Percentiles rank a stretch among this genome's conserved stretches.
Conservation (phyloP, 2,797 vertebrate species). For the Rhinichthys osculus region DNA sequence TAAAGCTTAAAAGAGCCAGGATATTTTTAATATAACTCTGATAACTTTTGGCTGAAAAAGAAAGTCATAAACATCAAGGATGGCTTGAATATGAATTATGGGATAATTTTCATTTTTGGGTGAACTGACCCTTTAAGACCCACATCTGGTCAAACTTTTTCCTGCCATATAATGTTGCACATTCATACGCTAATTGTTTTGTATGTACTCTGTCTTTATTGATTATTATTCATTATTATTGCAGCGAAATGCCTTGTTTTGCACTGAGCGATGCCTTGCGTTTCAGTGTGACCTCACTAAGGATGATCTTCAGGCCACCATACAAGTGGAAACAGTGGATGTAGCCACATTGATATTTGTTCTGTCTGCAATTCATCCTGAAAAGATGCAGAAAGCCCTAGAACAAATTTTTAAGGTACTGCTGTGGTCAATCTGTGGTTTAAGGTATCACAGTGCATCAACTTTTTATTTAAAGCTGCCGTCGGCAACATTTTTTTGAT, state of each 20-base stretch:
- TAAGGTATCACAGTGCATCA: too few species aligned
- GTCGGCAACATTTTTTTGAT: too few species aligned
- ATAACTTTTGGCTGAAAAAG: too few species aligned
- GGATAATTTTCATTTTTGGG: not conserved
- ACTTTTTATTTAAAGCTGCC: too few species aligned
- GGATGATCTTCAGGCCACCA: slow-evolving; percentile 82
- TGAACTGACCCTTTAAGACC: not conserved
- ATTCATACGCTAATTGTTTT: not conserved
- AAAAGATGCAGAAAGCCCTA: slow-evolving; percentile 90
- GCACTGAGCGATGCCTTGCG: slow-evolving; percentile 82
- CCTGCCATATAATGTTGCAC: too few species aligned
- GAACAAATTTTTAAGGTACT: slow-evolving; percentile 88
- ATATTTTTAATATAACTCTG: too few species aligned
- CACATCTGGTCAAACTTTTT: not conserved
- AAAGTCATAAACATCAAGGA: too few species aligned
- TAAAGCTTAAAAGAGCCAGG: too few species aligned
- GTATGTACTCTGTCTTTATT: not conserved
- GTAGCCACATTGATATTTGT: slow-evolving; percentile 91
- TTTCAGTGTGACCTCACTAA: slow-evolving; percentile 95
- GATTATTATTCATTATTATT: slow-evolving; percentile 7
- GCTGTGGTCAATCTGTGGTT: not conserved
- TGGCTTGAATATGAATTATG: too few species aligned
- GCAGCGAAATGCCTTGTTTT: slow-evolving; percentile 88
- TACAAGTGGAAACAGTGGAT: slow-evolving; percentile 85
- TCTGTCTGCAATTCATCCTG: slow-evolving; percentile 92